Evolutionary conservation across 2,797 vertebrate species (phyloP).

Genomic region (Halcyon smyrnensis): DNA sequence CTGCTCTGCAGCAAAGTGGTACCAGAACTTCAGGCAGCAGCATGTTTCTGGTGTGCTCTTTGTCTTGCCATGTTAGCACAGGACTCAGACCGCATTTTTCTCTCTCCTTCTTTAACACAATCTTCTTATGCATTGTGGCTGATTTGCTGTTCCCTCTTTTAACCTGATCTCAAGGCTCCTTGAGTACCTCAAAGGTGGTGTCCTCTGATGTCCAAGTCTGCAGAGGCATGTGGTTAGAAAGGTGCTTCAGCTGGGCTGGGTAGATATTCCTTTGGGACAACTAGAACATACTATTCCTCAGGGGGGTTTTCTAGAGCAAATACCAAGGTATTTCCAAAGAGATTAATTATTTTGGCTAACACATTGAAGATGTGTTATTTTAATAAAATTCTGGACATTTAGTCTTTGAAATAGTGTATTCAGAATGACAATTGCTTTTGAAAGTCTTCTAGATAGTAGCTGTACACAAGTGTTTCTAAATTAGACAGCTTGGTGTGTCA

Average conservation of each 20-base stretch:
- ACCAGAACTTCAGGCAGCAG: background rate
- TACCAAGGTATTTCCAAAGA: background rate
- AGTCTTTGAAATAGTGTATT: background rate
- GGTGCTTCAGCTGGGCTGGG: background rate
- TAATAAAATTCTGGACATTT: background rate
- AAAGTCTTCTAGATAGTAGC: background rate
- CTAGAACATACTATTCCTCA: background rate
- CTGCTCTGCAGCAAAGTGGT: background rate
- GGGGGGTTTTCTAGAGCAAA: background rate
- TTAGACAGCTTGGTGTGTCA: background rate
- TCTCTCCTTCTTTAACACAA: background rate
- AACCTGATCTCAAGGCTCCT: background rate
- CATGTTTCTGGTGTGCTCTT: rapidly evolving
- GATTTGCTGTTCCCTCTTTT: background rate
- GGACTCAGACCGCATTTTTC: background rate
- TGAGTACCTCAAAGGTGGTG: background rate
- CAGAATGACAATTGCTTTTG: background rate
- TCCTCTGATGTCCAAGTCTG: background rate
- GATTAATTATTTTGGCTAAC: background rate
- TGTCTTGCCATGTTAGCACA: background rate
- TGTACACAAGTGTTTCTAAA: background rate
- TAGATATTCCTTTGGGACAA: background rate
- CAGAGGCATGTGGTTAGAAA: background rate
- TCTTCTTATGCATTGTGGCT: background rate
- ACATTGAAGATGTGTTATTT: background rate